Percentiles rank a stretch among this genome's conserved stretches.
These are phyloP conservation scores for Epizoanthus rinbou DNA, from an alignment of 92 coral and sea anemone species.

Conservation along the genomic window DNA sequence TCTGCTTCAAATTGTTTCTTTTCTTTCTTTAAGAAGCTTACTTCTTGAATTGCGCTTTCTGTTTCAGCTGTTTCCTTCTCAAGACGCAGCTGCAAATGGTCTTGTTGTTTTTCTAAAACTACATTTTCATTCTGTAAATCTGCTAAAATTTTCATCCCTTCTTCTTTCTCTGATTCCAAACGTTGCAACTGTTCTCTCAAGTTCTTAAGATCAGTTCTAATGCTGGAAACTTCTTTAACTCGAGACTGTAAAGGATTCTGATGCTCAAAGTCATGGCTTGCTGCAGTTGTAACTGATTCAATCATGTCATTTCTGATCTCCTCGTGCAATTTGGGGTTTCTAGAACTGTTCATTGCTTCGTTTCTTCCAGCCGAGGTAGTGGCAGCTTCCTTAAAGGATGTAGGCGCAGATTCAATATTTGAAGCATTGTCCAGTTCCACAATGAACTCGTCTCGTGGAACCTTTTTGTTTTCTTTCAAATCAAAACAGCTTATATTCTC, in stretches of 20 bases:
- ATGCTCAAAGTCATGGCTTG: too few species aligned
- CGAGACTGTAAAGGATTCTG: neutral
- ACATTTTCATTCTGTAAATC: slow-evolving; percentile 7
- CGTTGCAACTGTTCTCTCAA: slow-evolving; percentile 21
- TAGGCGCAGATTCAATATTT: neutral
- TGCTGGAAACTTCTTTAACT: neutral
- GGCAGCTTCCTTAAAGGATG: too few species aligned
- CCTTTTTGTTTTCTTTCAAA: neutral
- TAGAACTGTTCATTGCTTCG: neutral
- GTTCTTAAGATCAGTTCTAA: neutral
- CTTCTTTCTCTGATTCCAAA: slow-evolving; percentile 33
- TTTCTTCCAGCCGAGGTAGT: neutral
- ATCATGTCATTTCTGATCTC: too few species aligned
- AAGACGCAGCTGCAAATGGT: slow-evolving; percentile 1
- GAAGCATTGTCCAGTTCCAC: neutral
- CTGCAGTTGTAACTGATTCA: too few species aligned
- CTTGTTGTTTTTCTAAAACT: slow-evolving; percentile 16
- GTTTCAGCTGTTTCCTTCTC: slow-evolving; percentile 19
- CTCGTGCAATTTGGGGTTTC: neutral
- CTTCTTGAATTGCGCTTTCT: neutral
- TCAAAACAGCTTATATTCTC: neutral
- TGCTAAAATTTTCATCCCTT: neutral
- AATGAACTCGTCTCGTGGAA: neutral
- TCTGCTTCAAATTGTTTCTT: neutral
- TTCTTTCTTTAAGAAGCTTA: slow-evolving; percentile 15